These are phyloP conservation scores for Rhopalosiphum padi DNA, from an alignment of 1,140 invertebrate species.

Conservation along the genomic window DNA sequence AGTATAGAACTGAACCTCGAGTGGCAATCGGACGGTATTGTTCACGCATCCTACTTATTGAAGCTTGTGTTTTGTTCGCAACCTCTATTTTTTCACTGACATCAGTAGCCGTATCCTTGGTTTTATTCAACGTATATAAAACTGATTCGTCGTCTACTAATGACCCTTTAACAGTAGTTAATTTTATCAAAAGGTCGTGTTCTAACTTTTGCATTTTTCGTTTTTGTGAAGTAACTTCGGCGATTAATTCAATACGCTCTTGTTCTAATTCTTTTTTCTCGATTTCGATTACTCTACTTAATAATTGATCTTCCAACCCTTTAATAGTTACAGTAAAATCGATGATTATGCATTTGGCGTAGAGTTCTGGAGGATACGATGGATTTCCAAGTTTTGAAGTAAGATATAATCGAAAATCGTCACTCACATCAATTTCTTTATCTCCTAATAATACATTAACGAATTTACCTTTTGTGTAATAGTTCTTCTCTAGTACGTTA, in stretches of 20 bases:
- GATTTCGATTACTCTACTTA: constrained; percentile 67
- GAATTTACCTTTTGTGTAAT: constrained; percentile 67
- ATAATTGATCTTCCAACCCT: constrained; percentile 88
- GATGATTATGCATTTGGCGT: constrained; percentile 88
- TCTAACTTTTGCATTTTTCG: constrained; percentile 82
- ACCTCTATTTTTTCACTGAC: constrained; percentile 84
- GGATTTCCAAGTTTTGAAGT: constrained; percentile 90
- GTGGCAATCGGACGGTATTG: constrained; percentile 85
- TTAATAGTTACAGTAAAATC: constrained; percentile 91
- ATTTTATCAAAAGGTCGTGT: constrained; percentile 86
- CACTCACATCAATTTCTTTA: constrained; percentile 78
- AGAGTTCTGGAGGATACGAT: constrained; percentile 88
- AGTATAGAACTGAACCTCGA: constrained; percentile 88
- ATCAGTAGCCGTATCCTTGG: constrained; percentile 80
- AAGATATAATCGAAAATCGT: constrained; percentile 85
- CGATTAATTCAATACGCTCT: constrained; percentile 82
- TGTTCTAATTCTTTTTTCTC: constrained; percentile 81
- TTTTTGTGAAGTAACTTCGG: constrained; percentile 85
- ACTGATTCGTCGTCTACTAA: constrained; percentile 92
- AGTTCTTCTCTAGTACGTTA: constrained; percentile 81
- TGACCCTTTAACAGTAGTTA: constrained; percentile 81
- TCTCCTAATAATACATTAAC: constrained; percentile 83
- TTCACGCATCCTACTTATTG: constrained; percentile 78
- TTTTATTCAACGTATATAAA: constrained; percentile 84
- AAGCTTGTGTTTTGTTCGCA: constrained; percentile 73